Conservation (phyloP, 2,113 vertebrate species). For the Carassius carassius region DNA sequence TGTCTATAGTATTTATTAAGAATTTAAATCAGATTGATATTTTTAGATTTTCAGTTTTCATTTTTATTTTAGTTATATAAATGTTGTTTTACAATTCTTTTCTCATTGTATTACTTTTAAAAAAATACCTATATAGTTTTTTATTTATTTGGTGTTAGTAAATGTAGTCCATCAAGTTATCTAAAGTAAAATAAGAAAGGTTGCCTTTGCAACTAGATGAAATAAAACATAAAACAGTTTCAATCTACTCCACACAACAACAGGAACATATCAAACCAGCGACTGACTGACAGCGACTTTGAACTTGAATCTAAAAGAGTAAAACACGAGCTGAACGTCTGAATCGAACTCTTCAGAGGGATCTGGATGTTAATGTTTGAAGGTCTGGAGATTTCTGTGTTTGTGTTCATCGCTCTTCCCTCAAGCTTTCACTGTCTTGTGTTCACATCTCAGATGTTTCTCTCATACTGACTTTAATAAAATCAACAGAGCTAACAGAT, state of each 20-base stretch:
- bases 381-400: not conserved
- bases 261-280: too few species aligned
- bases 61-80: too few species aligned
- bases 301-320: too few species aligned
- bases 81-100: too few species aligned
- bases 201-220: not conserved
- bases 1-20: too few species aligned
- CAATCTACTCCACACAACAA: too few species aligned
- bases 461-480: not conserved
- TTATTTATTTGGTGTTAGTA: not conserved
- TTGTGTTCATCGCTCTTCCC: not conserved
- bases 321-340: not conserved
- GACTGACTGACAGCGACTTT: not conserved
- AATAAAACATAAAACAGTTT: not conserved
- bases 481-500: not conserved
- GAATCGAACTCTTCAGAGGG: not conserved
- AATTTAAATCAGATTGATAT: too few species aligned
- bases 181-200: not conserved
- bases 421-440: not conserved
- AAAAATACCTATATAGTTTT: not conserved
- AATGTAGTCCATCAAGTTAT: not conserved
- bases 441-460: constrained; percentile 2
- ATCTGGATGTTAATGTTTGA: not conserved
- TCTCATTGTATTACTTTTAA: not conserved
- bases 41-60: too few species aligned